These are phyloP conservation scores for Piprites chloris DNA, from an alignment of 2,113 vertebrate genomes.

Conservation along the genomic window DNA sequence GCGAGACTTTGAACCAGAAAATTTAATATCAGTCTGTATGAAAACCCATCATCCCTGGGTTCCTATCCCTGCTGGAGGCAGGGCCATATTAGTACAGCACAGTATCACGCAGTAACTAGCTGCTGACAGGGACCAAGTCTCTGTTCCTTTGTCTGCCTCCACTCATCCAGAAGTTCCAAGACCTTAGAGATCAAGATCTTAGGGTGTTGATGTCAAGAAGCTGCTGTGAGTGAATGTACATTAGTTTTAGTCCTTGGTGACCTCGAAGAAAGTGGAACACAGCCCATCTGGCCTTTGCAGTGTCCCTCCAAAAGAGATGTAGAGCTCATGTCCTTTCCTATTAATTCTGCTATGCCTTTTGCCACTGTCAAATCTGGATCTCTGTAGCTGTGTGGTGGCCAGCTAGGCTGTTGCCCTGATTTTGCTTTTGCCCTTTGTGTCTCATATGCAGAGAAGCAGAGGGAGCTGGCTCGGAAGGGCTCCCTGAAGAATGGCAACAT, in stretches of 20 bases:
- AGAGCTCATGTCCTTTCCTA: background rate
- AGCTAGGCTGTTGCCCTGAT: background rate
- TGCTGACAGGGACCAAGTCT: background rate
- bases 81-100: background rate
- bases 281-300: background rate
- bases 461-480: slow-evolving; percentile 93
- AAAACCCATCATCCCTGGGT: background rate
- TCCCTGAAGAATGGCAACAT: slow-evolving; percentile 92
- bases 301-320: background rate
- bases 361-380: background rate
- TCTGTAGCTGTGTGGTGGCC: background rate
- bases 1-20: background rate
- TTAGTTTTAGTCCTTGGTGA: background rate
- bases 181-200: background rate
- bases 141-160: background rate
- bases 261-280: background rate
- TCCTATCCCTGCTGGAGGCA: background rate
- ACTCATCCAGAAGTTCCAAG: background rate
- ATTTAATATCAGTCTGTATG: background rate
- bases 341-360: background rate
- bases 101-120: background rate
- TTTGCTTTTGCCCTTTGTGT: slow-evolving; percentile 47
- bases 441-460: slow-evolving; percentile 89
- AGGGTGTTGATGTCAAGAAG: background rate
- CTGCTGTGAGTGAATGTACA: background rate